These are phyloP conservation scores for Agonopterix arenella DNA, from an alignment of 2,888 invertebrate species.

Conservation along the genomic window DNA sequence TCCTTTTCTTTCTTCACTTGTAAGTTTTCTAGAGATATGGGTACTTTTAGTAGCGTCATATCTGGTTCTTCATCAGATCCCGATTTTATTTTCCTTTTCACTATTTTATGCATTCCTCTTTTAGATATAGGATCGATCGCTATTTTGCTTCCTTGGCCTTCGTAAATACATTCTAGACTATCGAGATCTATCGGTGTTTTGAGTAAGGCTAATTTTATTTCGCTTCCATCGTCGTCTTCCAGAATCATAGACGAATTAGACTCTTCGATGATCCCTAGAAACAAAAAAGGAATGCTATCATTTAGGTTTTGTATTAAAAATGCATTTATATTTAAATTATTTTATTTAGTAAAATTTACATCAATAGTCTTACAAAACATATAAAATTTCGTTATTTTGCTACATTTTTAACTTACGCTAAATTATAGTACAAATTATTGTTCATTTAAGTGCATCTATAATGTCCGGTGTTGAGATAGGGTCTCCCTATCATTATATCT, in stretches of 20 bases:
- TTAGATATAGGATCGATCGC: background rate
- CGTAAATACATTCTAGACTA: conserved; percentile 27
- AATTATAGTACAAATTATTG: no score
- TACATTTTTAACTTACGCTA: no score
- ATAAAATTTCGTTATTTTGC: no score
- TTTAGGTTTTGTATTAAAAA: background rate
- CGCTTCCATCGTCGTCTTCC: conserved; percentile 42
- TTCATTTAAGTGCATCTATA: no score
- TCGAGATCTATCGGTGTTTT: conserved; percentile 42
- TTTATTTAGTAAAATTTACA: conserved; percentile 5
- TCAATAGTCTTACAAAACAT: no score
- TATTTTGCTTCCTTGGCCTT: conserved; percentile 11
- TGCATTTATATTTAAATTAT: background rate
- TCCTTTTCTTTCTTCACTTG: conserved; percentile 1
- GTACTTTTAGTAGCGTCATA: no score
- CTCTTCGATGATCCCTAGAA: conserved; percentile 53
- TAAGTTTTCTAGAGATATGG: no score
- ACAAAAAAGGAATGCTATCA: conserved; percentile 20
- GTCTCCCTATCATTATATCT: no score
- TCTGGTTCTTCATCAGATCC: background rate
- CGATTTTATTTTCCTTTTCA: no score
- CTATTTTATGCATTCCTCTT: background rate
- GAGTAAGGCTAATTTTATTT: conserved; percentile 38
- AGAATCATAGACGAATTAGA: conserved; percentile 40
- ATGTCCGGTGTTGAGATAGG: no score